Evolutionary conservation across 2,797 vertebrate species (phyloP), one percentile per base, ranked within the genome.

Genomic region (Phalanger gymnotis): DNA sequence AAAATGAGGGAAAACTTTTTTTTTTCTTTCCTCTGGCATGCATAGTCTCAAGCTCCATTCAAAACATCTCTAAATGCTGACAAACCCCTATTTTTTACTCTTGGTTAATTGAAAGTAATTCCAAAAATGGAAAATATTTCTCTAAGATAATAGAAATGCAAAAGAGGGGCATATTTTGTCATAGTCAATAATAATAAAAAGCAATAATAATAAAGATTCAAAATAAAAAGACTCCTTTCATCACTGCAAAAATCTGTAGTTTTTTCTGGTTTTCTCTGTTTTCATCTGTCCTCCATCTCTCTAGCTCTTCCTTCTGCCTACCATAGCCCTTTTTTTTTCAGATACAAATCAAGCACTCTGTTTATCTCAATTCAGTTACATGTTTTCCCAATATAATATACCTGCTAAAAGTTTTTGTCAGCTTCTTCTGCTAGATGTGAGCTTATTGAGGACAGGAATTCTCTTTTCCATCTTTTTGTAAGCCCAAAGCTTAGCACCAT

Each of bases 1-100:
- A 94, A 61, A 56, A 91, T 51, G 56, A 93, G 28, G 58, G 2
- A 90, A 94, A 73, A n/a, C 92, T 95, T 90, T 92, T 95, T 90
- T 92, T 55, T 52, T 96, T 16, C 51, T 96, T 97, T 96, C 5
- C 10, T 89, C 55, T 93, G 53, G 89, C 19, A 95, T 73, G 56
- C 22, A 40, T n/a, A 56, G 61, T n/a, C 31, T 40, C 14, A 34
- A 31, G 13, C 31, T 55, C 92, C 52, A 92, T 56, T 51, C 54
- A 81, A 22, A 96, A 95, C 34, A 58, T 92, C 55, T 58, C 55
- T 51, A 54, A 54, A 91, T n/a, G 53, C 54, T 91, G 51, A 91
- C n/a, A 54, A 91, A 91, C 27, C 31, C 27, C 30, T 54, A n/a
- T 10, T 54, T 91, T 54, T 91, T 54, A 91, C 2, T 25, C 34